phyloP scores from a whole-genome alignment of 2,888 invertebrate species.

The Meiosimyza decipiens region DNA sequence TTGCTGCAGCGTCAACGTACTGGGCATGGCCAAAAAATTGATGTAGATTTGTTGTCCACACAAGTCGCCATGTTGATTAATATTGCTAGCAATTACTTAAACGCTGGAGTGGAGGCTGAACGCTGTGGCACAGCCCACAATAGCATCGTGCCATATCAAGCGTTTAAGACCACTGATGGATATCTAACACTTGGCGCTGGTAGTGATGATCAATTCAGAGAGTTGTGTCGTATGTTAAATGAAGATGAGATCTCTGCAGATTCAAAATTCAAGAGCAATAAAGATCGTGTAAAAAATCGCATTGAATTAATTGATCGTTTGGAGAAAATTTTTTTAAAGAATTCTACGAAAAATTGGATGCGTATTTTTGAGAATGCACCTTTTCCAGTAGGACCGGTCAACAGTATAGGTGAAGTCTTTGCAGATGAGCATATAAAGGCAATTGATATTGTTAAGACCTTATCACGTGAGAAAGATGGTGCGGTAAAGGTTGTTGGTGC shows the following conservation, averaged over 20 bases:
- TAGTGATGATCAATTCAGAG: constrained; percentile 82
- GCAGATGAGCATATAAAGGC: constrained; percentile 85
- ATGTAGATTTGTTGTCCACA: constrained; percentile 92
- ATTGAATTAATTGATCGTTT: constrained; percentile 75
- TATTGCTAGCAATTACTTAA: constrained; percentile 89
- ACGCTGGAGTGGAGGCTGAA: constrained; percentile 80
- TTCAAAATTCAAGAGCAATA: constrained; percentile 78
- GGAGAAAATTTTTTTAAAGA: constrained; percentile 70
- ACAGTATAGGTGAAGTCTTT: constrained; percentile 87
- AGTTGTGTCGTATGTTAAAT: constrained; percentile 75
- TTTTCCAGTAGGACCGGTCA: constrained; percentile 92
- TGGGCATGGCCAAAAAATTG: constrained; percentile 89
- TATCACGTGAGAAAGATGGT: constrained; percentile 78
- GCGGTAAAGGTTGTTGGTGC: constrained; percentile 84
- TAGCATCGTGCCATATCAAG: constrained; percentile 94
- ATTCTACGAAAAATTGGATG: constrained; percentile 82
- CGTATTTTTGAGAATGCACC: constrained; percentile 76
- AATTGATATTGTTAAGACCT: constrained; percentile 77
- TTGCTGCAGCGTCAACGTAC: constrained; percentile 81
- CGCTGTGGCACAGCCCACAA: constrained; percentile 94
- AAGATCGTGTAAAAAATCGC: constrained; percentile 80
- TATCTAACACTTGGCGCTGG: constrained; percentile 89
- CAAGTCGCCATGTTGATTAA: constrained; percentile 91
- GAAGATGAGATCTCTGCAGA: constrained; percentile 73
- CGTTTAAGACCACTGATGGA: constrained; percentile 85